phyloP scores from a whole-genome alignment of 1,140 invertebrate genomes.

The Diabrotica undecimpunctata region DNA sequence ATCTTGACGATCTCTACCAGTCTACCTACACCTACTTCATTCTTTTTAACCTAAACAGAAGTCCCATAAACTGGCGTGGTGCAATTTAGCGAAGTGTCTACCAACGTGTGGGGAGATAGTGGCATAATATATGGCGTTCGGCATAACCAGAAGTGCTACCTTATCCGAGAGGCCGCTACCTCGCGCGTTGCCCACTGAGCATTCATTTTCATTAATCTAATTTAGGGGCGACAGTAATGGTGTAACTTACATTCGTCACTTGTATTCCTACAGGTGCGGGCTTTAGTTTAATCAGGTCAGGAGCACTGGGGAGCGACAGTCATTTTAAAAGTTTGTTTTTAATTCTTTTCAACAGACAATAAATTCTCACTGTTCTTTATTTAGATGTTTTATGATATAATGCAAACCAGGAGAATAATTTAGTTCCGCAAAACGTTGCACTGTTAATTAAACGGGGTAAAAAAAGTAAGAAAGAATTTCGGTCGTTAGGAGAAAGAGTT shows the following conservation, averaged over 20 bases:
- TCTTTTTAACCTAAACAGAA: background rate
- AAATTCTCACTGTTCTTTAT: too few species aligned
- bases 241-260: background rate
- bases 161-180: background rate
- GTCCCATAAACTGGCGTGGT: background rate
- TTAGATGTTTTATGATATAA: too few species aligned
- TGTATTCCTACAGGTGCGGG: constrained; percentile 1
- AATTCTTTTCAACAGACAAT: background rate
- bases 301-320: background rate
- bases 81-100: background rate
- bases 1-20: too few species aligned
- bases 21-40: too few species aligned
- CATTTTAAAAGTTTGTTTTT: background rate
- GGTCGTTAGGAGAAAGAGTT: too few species aligned
- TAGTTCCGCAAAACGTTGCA: too few species aligned
- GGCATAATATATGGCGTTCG: background rate
- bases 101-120: background rate
- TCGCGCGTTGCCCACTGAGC: background rate
- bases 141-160: background rate
- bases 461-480: too few species aligned
- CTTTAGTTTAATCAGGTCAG: background rate
- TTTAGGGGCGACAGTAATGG: background rate
- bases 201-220: constrained; percentile 3
- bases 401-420: too few species aligned
- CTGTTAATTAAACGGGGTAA: too few species aligned